A percentile compares a stretch with the other conserved stretches of the same genome.
These are phyloP conservation scores for Eledona agricola DNA, from an alignment of 2,888 invertebrate species.

Conservation along the genomic window DNA sequence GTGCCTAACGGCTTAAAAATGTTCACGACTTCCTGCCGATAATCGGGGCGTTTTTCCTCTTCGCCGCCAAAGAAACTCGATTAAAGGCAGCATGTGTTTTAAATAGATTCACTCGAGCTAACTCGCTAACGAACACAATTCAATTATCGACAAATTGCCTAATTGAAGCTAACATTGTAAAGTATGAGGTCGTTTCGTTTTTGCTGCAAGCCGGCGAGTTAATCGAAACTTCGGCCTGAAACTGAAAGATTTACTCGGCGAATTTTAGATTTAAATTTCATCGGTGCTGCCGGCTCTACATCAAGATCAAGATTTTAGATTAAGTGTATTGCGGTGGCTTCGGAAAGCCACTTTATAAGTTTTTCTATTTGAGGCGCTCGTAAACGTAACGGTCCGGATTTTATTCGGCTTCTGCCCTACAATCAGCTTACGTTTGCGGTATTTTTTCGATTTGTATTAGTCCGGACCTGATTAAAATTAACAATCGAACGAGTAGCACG, in stretches of 20 bases:
- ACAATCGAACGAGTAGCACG: no score
- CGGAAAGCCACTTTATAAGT: slow-evolving; percentile 19
- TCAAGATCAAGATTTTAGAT: slow-evolving; percentile 19
- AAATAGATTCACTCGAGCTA: slow-evolving; percentile 16
- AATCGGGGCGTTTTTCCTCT: slow-evolving; percentile 17
- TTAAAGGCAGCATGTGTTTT: slow-evolving; percentile 3
- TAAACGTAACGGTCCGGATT: slow-evolving; percentile 3
- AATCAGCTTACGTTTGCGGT: no score
- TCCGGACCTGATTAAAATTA: no score
- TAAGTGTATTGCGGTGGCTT: slow-evolving; percentile 15
- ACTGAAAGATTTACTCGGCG: slow-evolving; percentile 18
- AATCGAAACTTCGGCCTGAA: slow-evolving; percentile 19
- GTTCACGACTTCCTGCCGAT: slow-evolving; percentile 35
- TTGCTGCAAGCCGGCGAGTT: slow-evolving; percentile 3
- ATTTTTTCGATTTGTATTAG: no score
- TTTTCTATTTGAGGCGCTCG: slow-evolving; percentile 11
- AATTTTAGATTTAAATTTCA: slow-evolving; percentile 15
- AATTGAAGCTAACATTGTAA: slow-evolving; percentile 28
- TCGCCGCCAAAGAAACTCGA: slow-evolving; percentile 11
- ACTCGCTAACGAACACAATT: slow-evolving; percentile 32
- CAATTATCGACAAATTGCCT: slow-evolving; percentile 24
- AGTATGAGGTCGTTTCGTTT: slow-evolving; percentile 17
- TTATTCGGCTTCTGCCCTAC: slow-evolving; percentile 4
- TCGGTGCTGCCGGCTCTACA: slow-evolving; percentile 10
- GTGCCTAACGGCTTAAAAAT: slow-evolving; percentile 42